A percentile compares a stretch with the other conserved stretches of the same genome.
These are phyloP conservation scores for Meteorus sp. DNA, from an alignment of 1,140 invertebrate genomes.

Conservation along the genomic window DNA sequence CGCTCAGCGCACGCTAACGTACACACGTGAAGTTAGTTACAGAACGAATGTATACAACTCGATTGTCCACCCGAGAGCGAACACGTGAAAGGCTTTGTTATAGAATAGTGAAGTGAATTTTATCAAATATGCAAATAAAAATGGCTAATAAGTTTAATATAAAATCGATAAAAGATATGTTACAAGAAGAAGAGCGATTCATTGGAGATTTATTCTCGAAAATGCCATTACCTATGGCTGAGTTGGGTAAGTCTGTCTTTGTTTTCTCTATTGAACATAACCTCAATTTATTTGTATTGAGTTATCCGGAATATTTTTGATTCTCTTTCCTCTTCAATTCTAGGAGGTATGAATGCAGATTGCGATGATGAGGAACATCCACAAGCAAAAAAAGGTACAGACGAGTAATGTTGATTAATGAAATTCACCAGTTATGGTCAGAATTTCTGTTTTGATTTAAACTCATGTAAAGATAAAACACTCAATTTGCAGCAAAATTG, in stretches of 20 bases:
- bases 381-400: constrained; percentile 23
- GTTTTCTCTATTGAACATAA: constrained; percentile 23
- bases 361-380: constrained; percentile 18
- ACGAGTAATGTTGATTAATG: not conserved
- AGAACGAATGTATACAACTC: no score
- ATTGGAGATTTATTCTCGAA: constrained; percentile 53
- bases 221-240: constrained; percentile 45
- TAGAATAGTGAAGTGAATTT: not conserved
- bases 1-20: no score
- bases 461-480: constrained; percentile 11
- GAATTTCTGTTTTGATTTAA: constrained; percentile 5
- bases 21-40: no score
- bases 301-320: not conserved
- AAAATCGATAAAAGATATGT: constrained; percentile 41
- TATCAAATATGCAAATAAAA: constrained; percentile 47
- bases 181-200: constrained; percentile 53
- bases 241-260: constrained; percentile 37
- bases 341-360: constrained; percentile 13
- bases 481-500: constrained; percentile 33
- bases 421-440: constrained; percentile 14
- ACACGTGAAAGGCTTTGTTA: no score
- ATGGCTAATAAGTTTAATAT: constrained; percentile 47
- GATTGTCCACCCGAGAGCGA: no score
- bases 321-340: constrained; percentile 10
- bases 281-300: constrained; percentile 31